Conservation (phyloP, 2,113 vertebrate genomes). For the Macquaria australasica region DNA sequence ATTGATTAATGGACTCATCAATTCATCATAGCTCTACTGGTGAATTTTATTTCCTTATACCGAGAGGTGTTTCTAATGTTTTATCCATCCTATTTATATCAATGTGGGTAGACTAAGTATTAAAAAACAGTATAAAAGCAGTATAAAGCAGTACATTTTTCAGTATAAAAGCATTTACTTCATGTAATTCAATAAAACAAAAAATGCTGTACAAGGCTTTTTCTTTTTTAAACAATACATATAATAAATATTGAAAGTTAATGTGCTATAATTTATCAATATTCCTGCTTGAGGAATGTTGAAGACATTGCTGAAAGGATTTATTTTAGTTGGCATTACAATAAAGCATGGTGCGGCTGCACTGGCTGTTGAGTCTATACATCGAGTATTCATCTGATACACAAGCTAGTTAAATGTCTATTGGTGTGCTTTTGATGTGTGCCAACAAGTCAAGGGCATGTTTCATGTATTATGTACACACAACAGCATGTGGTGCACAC, state of each 20-base stretch:
- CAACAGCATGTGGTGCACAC: slow-evolving; percentile 62
- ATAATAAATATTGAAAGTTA: neutral
- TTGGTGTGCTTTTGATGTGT: slow-evolving; percentile 10
- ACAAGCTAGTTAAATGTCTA: neutral
- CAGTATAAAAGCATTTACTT: neutral
- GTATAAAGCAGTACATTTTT: neutral
- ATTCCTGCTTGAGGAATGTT: neutral
- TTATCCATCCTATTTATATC: neutral
- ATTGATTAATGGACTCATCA: neutral
- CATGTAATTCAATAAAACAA: neutral
- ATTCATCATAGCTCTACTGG: neutral
- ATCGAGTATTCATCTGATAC: neutral
- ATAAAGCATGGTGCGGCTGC: neutral
- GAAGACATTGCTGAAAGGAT: slow-evolving; percentile 16
- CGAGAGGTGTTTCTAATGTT: too few relatives aligned
- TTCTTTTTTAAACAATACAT: neutral
- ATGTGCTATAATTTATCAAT: neutral
- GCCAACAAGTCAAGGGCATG: slow-evolving; percentile 52
- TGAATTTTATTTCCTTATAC: too few relatives aligned
- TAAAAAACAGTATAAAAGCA: neutral
- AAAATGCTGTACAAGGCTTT: neutral
- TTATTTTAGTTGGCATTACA: slow-evolving; percentile 1
- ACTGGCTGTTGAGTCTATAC: neutral
- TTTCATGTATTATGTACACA: slow-evolving; percentile 42
- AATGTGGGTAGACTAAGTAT: neutral